Base-by-base conservation (phyloP, 2,797 vertebrate species). In the Hippoglossus hippoglossus region DNA sequence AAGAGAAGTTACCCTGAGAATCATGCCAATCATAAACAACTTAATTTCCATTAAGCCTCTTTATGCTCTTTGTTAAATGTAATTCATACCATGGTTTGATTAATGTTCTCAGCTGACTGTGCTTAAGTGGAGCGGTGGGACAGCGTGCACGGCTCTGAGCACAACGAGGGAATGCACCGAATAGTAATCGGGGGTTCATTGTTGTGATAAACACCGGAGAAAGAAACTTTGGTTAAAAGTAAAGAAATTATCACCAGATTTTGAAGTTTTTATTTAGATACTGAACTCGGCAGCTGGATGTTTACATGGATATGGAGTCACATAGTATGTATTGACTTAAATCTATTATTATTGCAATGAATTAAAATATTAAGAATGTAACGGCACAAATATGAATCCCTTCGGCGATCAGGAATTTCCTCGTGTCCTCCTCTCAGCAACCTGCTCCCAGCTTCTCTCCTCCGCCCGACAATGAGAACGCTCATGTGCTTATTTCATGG, bases 11-110 rank as follows among this genome's bases (percentile, higher is more conserved):
- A 78, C 78, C 77, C 79, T 84, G 57, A 81, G 88, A 86, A 92
- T 92, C 91, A 90, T 73, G 86, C 84, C 67, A 82, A 89, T 89
- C 77, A 86, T 88, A 90, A 92, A 92, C 88, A 90, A 86, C 82
- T 84, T 91, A 50, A 90, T 93, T 91, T 90, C 89, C 87, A 92
- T 92, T 88, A 89, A 83, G 87, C 65, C 60, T 80, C 79, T 86
- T 87, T 75, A 88, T 59, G 56, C 82, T 88, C 87, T 83, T 85
- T 71, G 76, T 78, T 81, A 75, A 80, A 89, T 89, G 87, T 86
- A 87, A 91, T 90, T 87, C 79, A 49, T 67, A 84, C 44, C n/a
- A 72, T 72, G 56, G 28, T 36, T 16, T 91, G 87, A 91, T 91
- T 85, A 82, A 91, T 90, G 84, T 73, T 75, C 67, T 76, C 77